Percentiles rank a stretch among this genome's conserved stretches.
Conservation (phyloP, 1,140 invertebrate genomes). For the Aradophagus sp. region DNA sequence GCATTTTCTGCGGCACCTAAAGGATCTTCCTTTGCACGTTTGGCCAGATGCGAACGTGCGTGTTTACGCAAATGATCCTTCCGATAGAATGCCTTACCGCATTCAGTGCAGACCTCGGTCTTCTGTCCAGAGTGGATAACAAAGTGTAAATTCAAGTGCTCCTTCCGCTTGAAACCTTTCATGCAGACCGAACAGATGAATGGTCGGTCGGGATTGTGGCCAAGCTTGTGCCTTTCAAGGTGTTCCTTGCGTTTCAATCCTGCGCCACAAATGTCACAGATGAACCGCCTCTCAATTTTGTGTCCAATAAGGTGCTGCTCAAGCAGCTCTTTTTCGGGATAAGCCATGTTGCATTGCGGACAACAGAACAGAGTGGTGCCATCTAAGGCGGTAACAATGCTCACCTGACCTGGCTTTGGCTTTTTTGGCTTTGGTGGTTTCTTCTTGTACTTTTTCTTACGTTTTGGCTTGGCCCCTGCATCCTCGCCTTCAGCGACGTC, state of each 20-base stretch:
- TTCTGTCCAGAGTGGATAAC: conserved; percentile 89
- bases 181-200: conserved; percentile 85
- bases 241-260: conserved; percentile 87
- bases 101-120: conserved; percentile 82
- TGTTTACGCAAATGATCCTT: conserved; percentile 88
- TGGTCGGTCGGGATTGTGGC: conserved; percentile 85
- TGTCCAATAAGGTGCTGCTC: conserved; percentile 85
- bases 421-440: conserved; percentile 86
- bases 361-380: conserved; percentile 86
- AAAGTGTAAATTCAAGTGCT: conserved; percentile 86
- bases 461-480: conserved; percentile 72
- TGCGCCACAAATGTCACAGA: conserved; percentile 78
- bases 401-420: conserved; percentile 87
- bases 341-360: conserved; percentile 86
- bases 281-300: conserved; percentile 83
- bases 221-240: conserved; percentile 84
- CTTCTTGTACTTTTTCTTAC: conserved; percentile 90
- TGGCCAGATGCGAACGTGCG: conserved; percentile 82
- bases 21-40: conserved; percentile 81
- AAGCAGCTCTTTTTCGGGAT: conserved; percentile 83
- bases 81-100: conserved; percentile 87
- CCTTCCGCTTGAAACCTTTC: conserved; percentile 87
- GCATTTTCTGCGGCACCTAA: conserved; percentile 60
- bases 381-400: conserved; percentile 86
- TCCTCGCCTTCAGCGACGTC: conserved; percentile 74